Base-by-base conservation (phyloP, 2,888 invertebrate species). In the Agrochola circellaris region DNA sequence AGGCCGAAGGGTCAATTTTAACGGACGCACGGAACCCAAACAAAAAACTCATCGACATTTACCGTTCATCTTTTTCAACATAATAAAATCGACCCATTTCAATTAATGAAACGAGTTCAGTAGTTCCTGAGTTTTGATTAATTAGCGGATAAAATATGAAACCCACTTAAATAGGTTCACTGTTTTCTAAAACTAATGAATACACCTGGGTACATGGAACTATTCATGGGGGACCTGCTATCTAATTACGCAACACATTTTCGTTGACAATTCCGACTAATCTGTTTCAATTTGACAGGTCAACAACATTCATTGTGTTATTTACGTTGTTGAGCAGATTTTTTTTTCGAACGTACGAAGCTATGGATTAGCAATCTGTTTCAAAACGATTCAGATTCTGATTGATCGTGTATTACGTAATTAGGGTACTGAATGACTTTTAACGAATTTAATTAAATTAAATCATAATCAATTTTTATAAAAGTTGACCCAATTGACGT, bases 71-170 rank as follows among this genome's bases (percentile, higher is more conserved):
- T 17, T n/a, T 62, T 30, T 48, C 7, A 62, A 26, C 8, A 9
- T 64, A 66, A 66, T 71, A 15, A 30, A 56, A 48, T 72, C 20
- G 79, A 62, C 72, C 79, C 45, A 71, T 42, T 61, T n/a, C 17
- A 79, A 72, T 66, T 62, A 20, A 48, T 48, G 34, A 30, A 79
- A 78, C 30, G 65, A 79, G 79, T 67, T 56, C 71, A 54, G 60
- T n/a, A 66, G 34, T 66, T 79, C 79, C 78, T 54, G n/a, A 77
- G 30, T 60, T 78, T 71, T 66, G 23, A 38, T 56, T 66, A 78
- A 78, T 71, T 78, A 9, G 54, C 15, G 5, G 38, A 38, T 26
- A 38, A 62, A 77, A 77, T 23, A 62, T 77, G 54, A 20, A 38
- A 67, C 23, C 20, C 11, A 56, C 7, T 26, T 1, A 48, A 65